Evolutionary conservation across 2,113 vertebrate species (phyloP).

Genomic region (Paratilapia polleni): DNA sequence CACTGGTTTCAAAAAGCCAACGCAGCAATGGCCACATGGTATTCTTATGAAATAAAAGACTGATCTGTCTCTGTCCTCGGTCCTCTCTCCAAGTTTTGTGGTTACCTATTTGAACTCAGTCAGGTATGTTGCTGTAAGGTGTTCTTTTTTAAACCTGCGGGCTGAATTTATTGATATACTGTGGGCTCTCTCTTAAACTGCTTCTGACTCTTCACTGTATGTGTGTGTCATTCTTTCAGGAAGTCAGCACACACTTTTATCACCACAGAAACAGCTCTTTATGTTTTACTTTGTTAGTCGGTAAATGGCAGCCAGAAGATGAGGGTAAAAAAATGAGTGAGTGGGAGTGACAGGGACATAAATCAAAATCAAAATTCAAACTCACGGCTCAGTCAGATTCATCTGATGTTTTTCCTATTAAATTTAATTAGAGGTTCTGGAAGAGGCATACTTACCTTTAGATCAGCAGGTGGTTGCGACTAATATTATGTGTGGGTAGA

Average conservation of each 20-base stretch:
- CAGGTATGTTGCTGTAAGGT: neutral
- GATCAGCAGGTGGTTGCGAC: neutral
- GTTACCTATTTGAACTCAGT: neutral
- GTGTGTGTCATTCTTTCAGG: rapidly evolving
- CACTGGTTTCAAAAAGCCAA: neutral
- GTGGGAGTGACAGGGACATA: neutral
- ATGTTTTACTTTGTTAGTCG: neutral
- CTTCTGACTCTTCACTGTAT: neutral
- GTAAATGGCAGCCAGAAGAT: neutral
- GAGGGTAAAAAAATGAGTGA: neutral
- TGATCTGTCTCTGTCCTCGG: neutral
- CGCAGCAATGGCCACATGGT: neutral
- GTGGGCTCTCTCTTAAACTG: neutral
- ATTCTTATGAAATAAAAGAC: neutral
- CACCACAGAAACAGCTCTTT: neutral
- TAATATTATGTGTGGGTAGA: neutral
- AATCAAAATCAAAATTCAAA: neutral
- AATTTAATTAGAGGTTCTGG: neutral
- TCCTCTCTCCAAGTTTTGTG: neutral
- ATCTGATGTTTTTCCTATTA: neutral
- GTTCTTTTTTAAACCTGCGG: neutral
- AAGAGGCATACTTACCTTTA: neutral
- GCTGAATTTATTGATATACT: too few relatives aligned
- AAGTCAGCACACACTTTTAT: neutral
- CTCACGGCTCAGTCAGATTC: neutral